Percentiles rank a stretch among this genome's conserved stretches.
Conservation (phyloP, 2,797 vertebrate species). For the Poeciliopsis gracilis region DNA sequence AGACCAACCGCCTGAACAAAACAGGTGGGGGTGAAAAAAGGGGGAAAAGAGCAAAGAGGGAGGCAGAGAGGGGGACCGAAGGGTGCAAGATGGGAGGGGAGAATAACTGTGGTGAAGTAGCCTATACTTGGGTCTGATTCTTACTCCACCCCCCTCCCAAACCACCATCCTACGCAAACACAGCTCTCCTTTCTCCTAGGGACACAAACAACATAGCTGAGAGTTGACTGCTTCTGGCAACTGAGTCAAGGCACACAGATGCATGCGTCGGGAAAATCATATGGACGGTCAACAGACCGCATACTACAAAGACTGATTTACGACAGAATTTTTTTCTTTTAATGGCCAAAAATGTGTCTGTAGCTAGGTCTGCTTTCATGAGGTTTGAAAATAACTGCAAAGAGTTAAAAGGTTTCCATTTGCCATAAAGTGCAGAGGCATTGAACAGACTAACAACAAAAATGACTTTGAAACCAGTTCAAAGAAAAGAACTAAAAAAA, state of each 20-base stretch:
- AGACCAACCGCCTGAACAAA: conserved; percentile 30
- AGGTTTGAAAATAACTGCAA: conserved; percentile 46
- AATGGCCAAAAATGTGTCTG: conserved; percentile 57
- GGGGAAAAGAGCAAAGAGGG: conserved; percentile 13
- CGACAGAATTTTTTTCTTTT: conserved; percentile 31
- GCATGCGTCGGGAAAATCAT: conserved; percentile 17
- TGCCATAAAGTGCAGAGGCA: conserved; percentile 25
- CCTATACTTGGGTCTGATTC: conserved; percentile 87
- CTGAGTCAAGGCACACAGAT: conserved; percentile 30
- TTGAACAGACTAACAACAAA: conserved; percentile 10
- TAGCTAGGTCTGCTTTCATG: conserved; percentile 43
- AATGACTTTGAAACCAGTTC: neutral
- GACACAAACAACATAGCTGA: conserved; percentile 73
- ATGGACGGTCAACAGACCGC: conserved; percentile 24
- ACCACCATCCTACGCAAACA: conserved; percentile 83
- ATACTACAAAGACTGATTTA: conserved; percentile 26
- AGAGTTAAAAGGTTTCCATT: conserved; percentile 56
- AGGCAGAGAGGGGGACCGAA: conserved; percentile 28
- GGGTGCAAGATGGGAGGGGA: conserved; percentile 76
- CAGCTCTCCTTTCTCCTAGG: conserved; percentile 82
- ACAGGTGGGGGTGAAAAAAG: conserved; percentile 58
- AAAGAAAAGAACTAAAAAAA: neutral
- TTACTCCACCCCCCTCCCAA: conserved; percentile 80
- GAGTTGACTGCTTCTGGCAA: conserved; percentile 49
- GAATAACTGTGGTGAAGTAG: conserved; percentile 85